phyloP scores from a whole-genome alignment of 2,113 vertebrate genomes.

The Boulengeromyrus knoepffleri region DNA sequence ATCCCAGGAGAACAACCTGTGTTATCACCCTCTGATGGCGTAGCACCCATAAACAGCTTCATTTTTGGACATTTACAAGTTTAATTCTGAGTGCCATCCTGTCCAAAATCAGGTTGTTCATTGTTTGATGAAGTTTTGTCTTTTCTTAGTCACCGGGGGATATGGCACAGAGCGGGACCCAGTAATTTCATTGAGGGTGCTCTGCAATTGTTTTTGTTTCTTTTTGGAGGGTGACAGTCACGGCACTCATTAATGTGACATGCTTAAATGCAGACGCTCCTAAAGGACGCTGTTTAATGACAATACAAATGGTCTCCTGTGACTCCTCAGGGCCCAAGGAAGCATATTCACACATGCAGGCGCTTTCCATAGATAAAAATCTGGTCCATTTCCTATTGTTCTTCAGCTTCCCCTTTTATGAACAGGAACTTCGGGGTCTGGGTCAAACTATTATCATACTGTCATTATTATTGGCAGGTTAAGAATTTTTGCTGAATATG shows the following conservation, averaged over 20 bases:
- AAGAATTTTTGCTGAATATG: background rate
- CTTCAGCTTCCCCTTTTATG: background rate
- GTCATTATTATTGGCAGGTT: background rate
- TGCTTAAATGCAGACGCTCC: background rate
- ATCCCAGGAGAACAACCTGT: background rate
- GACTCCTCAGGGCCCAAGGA: background rate
- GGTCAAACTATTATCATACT: background rate
- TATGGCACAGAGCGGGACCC: background rate
- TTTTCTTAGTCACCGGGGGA: background rate
- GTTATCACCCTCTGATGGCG: background rate
- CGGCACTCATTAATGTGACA: background rate
- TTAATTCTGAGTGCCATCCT: background rate
- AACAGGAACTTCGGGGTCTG: background rate
- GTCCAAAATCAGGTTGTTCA: background rate
- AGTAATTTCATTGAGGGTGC: background rate
- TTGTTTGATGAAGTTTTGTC: background rate
- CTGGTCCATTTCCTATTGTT: background rate
- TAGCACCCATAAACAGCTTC: background rate
- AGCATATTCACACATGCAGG: background rate
- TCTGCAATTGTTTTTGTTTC: background rate
- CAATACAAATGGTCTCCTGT: background rate
- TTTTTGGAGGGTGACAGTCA: background rate
- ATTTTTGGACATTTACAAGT: background rate
- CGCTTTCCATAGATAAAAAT: background rate
- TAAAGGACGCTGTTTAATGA: background rate